phyloP scores from a whole-genome alignment of 2,888 invertebrate species.

The Brachypalpus laphriformis region DNA sequence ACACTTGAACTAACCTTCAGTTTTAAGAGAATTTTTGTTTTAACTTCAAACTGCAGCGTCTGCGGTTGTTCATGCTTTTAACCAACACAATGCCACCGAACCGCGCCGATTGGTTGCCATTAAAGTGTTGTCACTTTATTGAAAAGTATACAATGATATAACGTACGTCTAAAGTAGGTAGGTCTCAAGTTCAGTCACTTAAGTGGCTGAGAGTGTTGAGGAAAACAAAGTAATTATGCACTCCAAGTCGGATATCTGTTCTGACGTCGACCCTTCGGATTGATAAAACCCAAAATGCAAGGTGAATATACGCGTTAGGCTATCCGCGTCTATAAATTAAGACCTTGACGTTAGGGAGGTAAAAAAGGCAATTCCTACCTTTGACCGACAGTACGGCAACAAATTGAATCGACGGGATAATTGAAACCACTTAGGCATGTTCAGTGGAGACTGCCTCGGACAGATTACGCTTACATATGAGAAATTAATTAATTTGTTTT shows the following conservation, averaged over 20 bases:
- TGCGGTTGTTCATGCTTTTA: constrained; percentile 9
- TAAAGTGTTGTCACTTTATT: constrained; percentile 7
- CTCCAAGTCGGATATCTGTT: neutral
- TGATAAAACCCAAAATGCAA: constrained; percentile 24
- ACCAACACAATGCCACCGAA: neutral
- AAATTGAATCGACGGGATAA: neutral
- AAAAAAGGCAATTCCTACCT: neutral
- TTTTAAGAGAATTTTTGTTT: constrained; percentile 15
- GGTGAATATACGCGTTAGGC: neutral
- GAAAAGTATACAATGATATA: constrained; percentile 17
- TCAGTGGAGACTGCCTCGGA: neutral
- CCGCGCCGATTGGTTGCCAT: neutral
- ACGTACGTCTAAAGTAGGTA: constrained; percentile 13
- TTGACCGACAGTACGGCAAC: neutral
- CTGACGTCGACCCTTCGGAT: neutral
- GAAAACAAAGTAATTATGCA: constrained; percentile 21
- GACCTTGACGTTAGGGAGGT: constrained; percentile 18
- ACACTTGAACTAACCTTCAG: constrained; percentile 21
- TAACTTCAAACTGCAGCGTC: constrained; percentile 16
- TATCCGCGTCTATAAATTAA: constrained; percentile 10
- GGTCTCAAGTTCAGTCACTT: constrained; percentile 40
- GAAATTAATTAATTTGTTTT: constrained; percentile 24
- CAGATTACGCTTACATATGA: neutral
- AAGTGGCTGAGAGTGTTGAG: neutral
- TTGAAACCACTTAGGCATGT: neutral